A percentile compares a stretch with the other conserved stretches of the same genome.
Evolutionary conservation across 2,113 vertebrate species (phyloP).

Genomic region (Perca flavescens): DNA sequence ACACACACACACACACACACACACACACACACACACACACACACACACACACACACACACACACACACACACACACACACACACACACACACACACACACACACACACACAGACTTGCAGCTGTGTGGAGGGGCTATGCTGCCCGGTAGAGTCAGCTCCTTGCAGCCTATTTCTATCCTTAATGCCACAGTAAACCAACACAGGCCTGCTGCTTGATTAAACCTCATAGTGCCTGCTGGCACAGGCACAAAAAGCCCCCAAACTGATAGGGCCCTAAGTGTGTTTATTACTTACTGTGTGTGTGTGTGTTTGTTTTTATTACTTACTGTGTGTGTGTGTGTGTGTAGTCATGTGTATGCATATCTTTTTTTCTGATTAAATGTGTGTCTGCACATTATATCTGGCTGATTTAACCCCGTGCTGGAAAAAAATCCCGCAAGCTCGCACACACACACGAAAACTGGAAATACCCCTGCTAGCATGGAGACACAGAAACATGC

Average conservation of each 20-base stretch:
- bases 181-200: constrained; percentile 70
- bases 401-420: constrained; percentile 44
- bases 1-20: too few species aligned
- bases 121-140: constrained; percentile 38
- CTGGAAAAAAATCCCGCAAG: constrained; percentile 14
- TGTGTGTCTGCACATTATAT: constrained; percentile 55
- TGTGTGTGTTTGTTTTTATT: background rate
- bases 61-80: constrained; percentile 3
- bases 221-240: constrained; percentile 58
- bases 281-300: constrained; percentile 32
- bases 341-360: constrained; percentile 47
- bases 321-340: background rate
- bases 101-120: constrained; percentile 53
- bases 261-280: constrained; percentile 49
- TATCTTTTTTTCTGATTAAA: constrained; percentile 58
- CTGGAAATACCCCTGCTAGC: too few species aligned
- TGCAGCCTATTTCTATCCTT: constrained; percentile 72
- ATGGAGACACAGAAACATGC: too few species aligned
- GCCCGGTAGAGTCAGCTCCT: constrained; percentile 60
- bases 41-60: too few species aligned
- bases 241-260: constrained; percentile 51
- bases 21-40: too few species aligned
- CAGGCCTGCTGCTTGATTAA: constrained; percentile 69
- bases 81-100: too few species aligned
- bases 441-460: background rate